A percentile compares a stretch with the other conserved stretches of the same genome.
Conservation (phyloP, 2,113 vertebrate species). For the Syrmaticus mikado region DNA sequence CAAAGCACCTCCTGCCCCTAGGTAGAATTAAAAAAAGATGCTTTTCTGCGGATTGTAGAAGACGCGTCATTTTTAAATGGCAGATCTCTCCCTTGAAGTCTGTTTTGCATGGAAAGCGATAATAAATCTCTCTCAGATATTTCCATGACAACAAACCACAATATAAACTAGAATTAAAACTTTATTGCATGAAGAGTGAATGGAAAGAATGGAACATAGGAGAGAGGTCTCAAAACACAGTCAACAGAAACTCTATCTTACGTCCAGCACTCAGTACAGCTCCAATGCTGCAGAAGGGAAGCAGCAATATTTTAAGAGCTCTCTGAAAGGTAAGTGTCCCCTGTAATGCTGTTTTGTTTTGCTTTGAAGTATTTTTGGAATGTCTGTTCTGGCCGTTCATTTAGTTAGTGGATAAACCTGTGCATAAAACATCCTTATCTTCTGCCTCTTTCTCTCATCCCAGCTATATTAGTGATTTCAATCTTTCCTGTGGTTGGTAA, state of each 20-base stretch:
- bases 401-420: not conserved
- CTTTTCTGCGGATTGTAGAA: not conserved
- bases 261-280: not conserved
- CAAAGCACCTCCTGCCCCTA: conserved; percentile 1
- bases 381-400: not conserved
- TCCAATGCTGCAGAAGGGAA: not conserved
- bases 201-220: not conserved
- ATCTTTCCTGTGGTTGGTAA: not conserved
- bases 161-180: conserved; percentile 30
- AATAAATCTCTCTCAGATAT: conserved; percentile 23
- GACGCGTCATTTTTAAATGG: not conserved
- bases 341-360: not conserved
- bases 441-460: not conserved
- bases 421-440: not conserved
- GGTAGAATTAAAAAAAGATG: not conserved
- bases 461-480: not conserved
- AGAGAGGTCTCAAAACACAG: not conserved
- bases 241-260: conserved; percentile 15
- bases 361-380: not conserved
- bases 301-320: not conserved
- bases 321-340: not conserved
- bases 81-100: not conserved
- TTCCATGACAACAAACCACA: conserved; percentile 50
- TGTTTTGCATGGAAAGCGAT: conserved; percentile 18
- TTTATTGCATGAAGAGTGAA: conserved; percentile 16